phyloP scores from a whole-genome alignment of 2,888 invertebrate species.

The Coremacera marginata region DNA sequence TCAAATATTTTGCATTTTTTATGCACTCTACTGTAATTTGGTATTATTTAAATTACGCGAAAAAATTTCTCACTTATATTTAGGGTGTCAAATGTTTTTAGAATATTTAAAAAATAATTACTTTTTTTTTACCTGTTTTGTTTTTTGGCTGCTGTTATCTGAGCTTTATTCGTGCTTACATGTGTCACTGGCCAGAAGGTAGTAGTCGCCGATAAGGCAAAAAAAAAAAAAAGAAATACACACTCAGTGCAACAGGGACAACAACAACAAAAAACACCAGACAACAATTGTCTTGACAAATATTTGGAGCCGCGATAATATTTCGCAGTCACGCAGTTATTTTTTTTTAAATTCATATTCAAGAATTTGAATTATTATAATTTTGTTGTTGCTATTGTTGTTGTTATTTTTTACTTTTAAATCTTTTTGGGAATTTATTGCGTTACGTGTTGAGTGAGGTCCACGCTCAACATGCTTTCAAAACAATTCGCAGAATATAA shows the following conservation, averaged over 20 bases:
- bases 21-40: background rate
- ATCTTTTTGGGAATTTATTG: constrained; percentile 7
- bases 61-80: background rate
- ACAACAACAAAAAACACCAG: constrained; percentile 7
- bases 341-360: background rate
- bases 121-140: too few relatives aligned
- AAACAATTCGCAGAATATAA: background rate
- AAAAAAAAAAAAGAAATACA: background rate
- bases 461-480: background rate
- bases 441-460: background rate
- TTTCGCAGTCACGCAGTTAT: background rate
- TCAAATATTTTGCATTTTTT: too few relatives aligned
- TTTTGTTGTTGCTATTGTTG: background rate
- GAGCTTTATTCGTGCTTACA: constrained; percentile 52
- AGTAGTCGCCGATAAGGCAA: constrained; percentile 5
- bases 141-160: constrained; percentile 48
- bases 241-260: background rate
- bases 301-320: constrained; percentile 31
- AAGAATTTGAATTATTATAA: background rate
- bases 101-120: constrained; percentile 3
- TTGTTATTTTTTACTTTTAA: background rate
- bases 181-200: constrained; percentile 41
- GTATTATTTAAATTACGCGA: background rate
- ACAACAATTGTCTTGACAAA: background rate
- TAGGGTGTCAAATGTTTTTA: constrained; percentile 11